A percentile compares a stretch with the other conserved stretches of the same genome.
Evolutionary conservation across 2,888 invertebrate species (phyloP).

Genomic region (Eubasilissa splendida): DNA sequence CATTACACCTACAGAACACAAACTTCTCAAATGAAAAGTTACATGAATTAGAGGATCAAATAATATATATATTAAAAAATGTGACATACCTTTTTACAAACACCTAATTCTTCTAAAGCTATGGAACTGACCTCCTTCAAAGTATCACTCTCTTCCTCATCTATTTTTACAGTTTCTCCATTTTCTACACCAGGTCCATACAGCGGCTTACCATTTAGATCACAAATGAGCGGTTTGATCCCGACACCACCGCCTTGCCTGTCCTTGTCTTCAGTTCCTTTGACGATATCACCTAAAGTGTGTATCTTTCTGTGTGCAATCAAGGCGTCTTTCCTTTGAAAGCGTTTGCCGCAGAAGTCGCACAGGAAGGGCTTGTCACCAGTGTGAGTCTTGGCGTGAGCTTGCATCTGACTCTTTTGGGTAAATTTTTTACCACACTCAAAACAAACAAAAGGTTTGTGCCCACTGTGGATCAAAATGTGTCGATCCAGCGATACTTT

Average conservation of each 20-base stretch:
- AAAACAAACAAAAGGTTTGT: constrained; percentile 45
- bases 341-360: constrained; percentile 55
- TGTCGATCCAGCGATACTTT: constrained; percentile 56
- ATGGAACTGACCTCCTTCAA: too few relatives aligned
- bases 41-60: too few relatives aligned
- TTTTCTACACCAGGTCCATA: background rate
- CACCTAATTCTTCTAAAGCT: too few relatives aligned
- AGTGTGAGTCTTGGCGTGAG: constrained; percentile 51
- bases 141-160: background rate
- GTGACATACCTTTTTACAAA: too few relatives aligned
- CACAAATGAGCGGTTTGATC: constrained; percentile 2
- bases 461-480: constrained; percentile 51
- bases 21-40: too few relatives aligned
- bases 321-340: constrained; percentile 57
- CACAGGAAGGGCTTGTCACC: constrained; percentile 56
- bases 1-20: too few relatives aligned
- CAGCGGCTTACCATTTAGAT: constrained; percentile 6
- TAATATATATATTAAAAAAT: too few relatives aligned
- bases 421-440: constrained; percentile 55
- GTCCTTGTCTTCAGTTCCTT: constrained; percentile 28
- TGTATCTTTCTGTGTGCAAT: constrained; percentile 54
- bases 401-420: constrained; percentile 53
- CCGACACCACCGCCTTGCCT: background rate
- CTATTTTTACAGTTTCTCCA: background rate
- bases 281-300: constrained; percentile 43